Conservation (phyloP, 2,888 invertebrate genomes). For the Himalopsyche anomala region DNA sequence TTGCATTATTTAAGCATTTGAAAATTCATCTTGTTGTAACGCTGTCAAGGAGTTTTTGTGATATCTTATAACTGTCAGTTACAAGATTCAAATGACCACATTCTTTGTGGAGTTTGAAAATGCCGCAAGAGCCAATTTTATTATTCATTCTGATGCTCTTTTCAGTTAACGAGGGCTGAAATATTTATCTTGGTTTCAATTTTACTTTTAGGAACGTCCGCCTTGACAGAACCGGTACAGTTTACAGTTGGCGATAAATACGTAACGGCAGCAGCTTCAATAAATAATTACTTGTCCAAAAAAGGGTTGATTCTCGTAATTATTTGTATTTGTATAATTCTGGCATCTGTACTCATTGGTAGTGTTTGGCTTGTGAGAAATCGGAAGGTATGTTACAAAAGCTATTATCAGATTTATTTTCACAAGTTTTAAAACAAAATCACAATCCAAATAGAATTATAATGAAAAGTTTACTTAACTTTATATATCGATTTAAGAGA, state of each 20-base stretch:
- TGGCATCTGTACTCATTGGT: conserved; percentile 79
- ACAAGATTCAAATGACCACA: neutral
- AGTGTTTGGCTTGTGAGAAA: conserved; percentile 81
- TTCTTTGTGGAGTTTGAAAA: neutral
- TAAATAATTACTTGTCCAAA: conserved; percentile 65
- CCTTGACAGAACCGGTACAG: conserved; percentile 83
- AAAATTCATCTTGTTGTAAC: neutral
- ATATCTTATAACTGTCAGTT: neutral
- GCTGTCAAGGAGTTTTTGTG: neutral
- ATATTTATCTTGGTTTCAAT: conserved; percentile 44
- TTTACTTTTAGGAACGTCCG: conserved; percentile 80
- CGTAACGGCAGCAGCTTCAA: conserved; percentile 81
- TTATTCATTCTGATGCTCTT: conserved; percentile 31
- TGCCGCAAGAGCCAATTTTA: conserved; percentile 19
- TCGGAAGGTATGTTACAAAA: conserved; percentile 73
- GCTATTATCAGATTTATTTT: neutral
- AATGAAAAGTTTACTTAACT: too few relatives aligned
- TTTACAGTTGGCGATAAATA: conserved; percentile 87
- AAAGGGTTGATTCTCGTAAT: conserved; percentile 75
- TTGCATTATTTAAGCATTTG: neutral
- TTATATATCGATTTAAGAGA: too few relatives aligned
- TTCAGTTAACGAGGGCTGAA: conserved; percentile 11
- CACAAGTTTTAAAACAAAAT: too few relatives aligned
- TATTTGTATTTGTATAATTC: conserved; percentile 79
- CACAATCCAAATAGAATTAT: too few relatives aligned